These are phyloP conservation scores for Orius insidiosus DNA, from an alignment of 1,140 invertebrate species.

Conservation along the genomic window DNA sequence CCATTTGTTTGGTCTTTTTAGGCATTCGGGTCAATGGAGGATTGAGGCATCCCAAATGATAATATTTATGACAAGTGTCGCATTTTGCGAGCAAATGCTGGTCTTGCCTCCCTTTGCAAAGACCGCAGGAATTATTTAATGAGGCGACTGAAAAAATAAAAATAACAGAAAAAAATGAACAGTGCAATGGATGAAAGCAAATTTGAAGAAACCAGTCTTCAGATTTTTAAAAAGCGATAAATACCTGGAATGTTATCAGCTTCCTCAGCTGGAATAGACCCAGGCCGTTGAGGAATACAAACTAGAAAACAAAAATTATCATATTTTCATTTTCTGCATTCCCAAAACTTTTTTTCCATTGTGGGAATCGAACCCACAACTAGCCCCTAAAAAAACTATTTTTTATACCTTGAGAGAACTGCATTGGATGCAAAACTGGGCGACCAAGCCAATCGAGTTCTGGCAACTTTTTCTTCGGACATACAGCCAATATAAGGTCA, in stretches of 20 bases:
- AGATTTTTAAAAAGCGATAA: not conserved
- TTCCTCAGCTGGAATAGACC: conserved; percentile 26
- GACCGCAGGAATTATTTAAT: conserved; percentile 50
- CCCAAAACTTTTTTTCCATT: too few species aligned
- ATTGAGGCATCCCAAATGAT: conserved; percentile 84
- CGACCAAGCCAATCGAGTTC: conserved; percentile 27
- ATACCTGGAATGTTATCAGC: conserved; percentile 30
- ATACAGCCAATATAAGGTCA: conserved; percentile 34
- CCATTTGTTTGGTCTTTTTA: conserved; percentile 82
- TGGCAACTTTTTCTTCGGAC: conserved; percentile 35
- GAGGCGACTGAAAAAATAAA: conserved; percentile 1
- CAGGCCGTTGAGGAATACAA: too few species aligned
- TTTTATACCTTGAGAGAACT: conserved; percentile 5
- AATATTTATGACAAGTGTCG: conserved; percentile 82
- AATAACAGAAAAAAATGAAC: conserved; percentile 3
- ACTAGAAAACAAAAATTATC: too few species aligned
- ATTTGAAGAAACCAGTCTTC: not conserved
- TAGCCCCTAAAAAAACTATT: too few species aligned
- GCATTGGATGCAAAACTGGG: conserved; percentile 14
- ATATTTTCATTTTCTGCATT: conserved; percentile 1
- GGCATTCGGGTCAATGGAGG: conserved; percentile 83
- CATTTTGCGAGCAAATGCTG: conserved; percentile 83
- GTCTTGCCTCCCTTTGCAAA: conserved; percentile 63
- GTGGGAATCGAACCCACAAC: too few species aligned
- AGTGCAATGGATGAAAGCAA: conserved; percentile 9